These are phyloP conservation scores for Actenoides lindsayi DNA, from an alignment of 2,113 vertebrate species.

Conservation along the genomic window DNA sequence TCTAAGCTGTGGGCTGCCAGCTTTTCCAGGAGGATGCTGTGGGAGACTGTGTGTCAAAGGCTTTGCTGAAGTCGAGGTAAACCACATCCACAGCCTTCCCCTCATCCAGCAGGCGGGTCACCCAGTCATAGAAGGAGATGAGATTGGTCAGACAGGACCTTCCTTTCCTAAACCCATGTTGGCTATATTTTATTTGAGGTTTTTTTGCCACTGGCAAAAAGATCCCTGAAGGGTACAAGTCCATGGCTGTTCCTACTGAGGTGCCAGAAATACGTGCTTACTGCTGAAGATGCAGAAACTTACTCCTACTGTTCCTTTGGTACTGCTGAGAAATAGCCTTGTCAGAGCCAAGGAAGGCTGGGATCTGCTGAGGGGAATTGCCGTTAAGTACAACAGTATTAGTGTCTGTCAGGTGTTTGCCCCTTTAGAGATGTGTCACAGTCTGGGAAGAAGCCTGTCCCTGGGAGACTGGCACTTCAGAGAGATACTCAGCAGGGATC, in stretches of 20 bases:
- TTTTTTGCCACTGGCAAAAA: too few relatives aligned
- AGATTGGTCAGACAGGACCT: too few relatives aligned
- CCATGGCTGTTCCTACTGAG: not conserved
- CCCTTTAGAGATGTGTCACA: rapidly evolving
- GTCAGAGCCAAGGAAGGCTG: not conserved
- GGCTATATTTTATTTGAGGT: too few relatives aligned
- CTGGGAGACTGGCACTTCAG: not conserved
- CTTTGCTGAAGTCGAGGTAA: too few relatives aligned
- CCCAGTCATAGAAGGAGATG: too few relatives aligned
- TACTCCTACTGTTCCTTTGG: not conserved
- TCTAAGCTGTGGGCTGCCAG: too few relatives aligned
- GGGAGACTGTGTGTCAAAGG: too few relatives aligned
- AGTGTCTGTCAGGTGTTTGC: not conserved
- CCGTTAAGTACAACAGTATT: not conserved
- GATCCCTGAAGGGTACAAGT: not conserved
- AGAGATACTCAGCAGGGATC: not conserved
- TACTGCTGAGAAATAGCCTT: not conserved
- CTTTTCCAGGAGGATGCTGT: too few relatives aligned
- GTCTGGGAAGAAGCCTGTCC: not conserved
- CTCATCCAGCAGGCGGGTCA: too few relatives aligned
- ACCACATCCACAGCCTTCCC: too few relatives aligned
- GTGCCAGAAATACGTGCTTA: not conserved
- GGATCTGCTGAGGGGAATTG: not conserved
- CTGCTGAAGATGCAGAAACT: not conserved
- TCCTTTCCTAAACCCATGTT: too few relatives aligned